phyloP scores from a whole-genome alignment of 2,888 invertebrate species.

The Drosophila heteroneura region DNA sequence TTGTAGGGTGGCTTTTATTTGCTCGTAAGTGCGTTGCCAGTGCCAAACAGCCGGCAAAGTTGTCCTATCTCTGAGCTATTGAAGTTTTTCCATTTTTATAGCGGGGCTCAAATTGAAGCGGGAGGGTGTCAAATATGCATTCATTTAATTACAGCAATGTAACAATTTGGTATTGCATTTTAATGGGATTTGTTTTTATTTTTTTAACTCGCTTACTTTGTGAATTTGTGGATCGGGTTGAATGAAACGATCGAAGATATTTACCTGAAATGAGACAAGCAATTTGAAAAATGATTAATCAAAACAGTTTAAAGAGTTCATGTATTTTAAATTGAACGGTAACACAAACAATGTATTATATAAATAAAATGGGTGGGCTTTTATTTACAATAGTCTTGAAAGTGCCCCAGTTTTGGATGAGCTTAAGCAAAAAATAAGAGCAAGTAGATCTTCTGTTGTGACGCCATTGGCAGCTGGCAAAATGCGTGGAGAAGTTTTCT shows the following conservation, averaged over 20 bases:
- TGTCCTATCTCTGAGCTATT: conserved; percentile 14
- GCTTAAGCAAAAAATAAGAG: neutral
- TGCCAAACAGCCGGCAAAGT: conserved; percentile 4
- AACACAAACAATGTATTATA: neutral
- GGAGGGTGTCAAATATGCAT: conserved; percentile 33
- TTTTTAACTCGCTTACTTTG: conserved; percentile 21
- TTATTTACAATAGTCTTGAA: neutral
- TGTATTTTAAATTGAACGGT: neutral
- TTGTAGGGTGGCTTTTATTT: conserved; percentile 63
- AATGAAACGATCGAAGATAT: conserved; percentile 3
- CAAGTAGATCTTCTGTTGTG: neutral
- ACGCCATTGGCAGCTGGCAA: conserved; percentile 21
- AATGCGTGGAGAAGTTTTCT: conserved; percentile 10
- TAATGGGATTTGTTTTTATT: conserved; percentile 5
- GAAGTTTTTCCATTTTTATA: conserved; percentile 56
- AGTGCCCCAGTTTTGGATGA: neutral
- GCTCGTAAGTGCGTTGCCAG: conserved; percentile 36
- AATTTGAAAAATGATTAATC: conserved; percentile 17
- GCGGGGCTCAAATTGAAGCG: conserved; percentile 33
- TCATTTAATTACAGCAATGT: conserved; percentile 45
- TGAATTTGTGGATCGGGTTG: neutral
- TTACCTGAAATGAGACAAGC: conserved; percentile 64
- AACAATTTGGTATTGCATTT: conserved; percentile 23
- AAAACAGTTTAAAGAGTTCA: neutral
- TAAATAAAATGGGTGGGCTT: no score